Evolutionary conservation across 2,797 vertebrate species (phyloP).

Genomic region (Capromys pilorides): DNA sequence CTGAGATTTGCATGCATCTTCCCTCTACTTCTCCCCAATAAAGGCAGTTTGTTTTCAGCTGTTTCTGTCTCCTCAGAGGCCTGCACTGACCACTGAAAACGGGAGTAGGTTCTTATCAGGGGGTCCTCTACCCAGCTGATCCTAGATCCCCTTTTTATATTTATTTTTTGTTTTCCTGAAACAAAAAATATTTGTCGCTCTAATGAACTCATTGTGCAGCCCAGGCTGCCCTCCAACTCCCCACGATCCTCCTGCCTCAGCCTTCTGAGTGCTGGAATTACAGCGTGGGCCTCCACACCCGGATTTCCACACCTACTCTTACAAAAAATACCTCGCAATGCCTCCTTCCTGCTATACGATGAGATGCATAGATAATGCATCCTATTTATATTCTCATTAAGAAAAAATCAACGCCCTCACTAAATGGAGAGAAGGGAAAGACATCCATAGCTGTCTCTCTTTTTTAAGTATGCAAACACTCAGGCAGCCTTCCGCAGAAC

Average conservation of each 20-base stretch:
- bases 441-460: not conserved
- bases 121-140: not conserved
- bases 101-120: not conserved
- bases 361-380: not conserved
- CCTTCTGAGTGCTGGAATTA: not conserved
- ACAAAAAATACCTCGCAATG: not conserved
- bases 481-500: not conserved
- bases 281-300: not conserved
- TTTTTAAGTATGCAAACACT: not conserved
- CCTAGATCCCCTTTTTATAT: not conserved
- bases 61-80: not conserved
- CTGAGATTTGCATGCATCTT: not conserved
- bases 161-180: not conserved
- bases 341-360: slow-evolving; percentile 4
- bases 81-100: not conserved
- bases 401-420: not conserved
- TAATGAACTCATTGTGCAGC: too few relatives aligned
- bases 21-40: not conserved
- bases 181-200: too few relatives aligned
- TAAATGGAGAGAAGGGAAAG: not conserved
- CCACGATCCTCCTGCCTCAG: not conserved
- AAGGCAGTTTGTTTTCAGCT: not conserved
- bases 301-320: not conserved
- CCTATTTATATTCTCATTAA: not conserved
- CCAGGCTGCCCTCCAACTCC: not conserved